Percentiles rank a stretch among this genome's conserved stretches.
phyloP scores from a whole-genome alignment of 2,888 invertebrate genomes.

The Habroteleia sp. region DNA sequence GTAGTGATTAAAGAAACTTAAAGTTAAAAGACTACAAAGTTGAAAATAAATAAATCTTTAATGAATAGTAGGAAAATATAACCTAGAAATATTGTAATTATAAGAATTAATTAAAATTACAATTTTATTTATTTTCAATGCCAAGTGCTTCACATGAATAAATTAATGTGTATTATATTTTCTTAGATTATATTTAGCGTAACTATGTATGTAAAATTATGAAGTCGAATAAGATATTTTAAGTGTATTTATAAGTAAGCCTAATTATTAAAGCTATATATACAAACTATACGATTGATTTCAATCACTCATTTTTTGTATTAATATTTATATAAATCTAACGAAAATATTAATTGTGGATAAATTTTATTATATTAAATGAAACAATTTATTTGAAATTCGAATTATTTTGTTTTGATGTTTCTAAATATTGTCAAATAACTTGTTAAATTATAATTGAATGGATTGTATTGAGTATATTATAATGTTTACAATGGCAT shows the following conservation, averaged over 20 bases:
- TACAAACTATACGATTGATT: conserved; percentile 41
- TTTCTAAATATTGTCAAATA: no score
- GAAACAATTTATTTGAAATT: conserved; percentile 1
- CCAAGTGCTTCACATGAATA: conserved; percentile 8
- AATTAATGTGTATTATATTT: conserved; percentile 56
- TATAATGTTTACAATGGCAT: conserved; percentile 1
- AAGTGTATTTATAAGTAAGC: conserved; percentile 53
- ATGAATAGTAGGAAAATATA: no score
- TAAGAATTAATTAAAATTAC: no score
- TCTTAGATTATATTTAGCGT: conserved; percentile 44
- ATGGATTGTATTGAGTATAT: no score
- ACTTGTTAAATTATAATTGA: no score
- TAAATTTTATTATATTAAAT: conserved; percentile 25
- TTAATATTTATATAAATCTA: conserved; percentile 34
- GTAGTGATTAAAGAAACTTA: no score
- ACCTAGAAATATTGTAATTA: no score
- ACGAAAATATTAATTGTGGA: conserved; percentile 21
- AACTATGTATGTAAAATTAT: conserved; percentile 42
- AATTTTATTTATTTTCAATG: conserved; percentile 24
- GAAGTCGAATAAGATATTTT: conserved; percentile 59
- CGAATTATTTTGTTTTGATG: conserved; percentile 1
- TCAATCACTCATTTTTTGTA: conserved; percentile 20
- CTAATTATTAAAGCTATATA: conserved; percentile 38
- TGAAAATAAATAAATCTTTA: no score
- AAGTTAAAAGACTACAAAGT: no score